Evolutionary conservation across 2,113 vertebrate genomes (phyloP).

Genomic region (Ophthalmolycus amberensis): DNA sequence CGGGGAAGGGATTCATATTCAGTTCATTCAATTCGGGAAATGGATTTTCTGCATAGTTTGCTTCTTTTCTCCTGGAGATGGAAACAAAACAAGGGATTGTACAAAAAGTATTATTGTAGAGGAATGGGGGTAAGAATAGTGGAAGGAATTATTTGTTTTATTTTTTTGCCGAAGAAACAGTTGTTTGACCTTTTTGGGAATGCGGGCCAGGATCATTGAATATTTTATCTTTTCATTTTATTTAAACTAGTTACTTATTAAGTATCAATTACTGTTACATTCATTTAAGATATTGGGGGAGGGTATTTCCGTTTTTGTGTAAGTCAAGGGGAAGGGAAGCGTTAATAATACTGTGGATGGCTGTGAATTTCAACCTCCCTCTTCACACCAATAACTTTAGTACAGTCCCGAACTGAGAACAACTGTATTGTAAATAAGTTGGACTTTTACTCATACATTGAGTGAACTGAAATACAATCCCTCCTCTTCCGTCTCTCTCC

Average conservation of each 20-base stretch:
- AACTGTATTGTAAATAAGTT: not conserved
- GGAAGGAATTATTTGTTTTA: not conserved
- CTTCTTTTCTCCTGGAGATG: not conserved
- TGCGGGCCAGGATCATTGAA: not conserved
- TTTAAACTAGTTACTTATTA: not conserved
- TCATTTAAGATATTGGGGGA: too few relatives aligned
- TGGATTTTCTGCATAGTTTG: not conserved
- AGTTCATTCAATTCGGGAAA: conserved; percentile 25
- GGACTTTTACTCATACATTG: not conserved
- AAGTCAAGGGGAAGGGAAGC: not conserved
- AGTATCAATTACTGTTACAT: not conserved
- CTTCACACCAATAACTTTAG: not conserved
- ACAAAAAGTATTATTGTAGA: not conserved
- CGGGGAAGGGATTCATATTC: conserved; percentile 23
- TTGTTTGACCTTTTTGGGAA: not conserved
- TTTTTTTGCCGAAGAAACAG: not conserved
- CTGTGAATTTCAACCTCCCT: not conserved
- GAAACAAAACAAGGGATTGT: not conserved
- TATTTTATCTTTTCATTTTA: not conserved
- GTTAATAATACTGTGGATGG: not conserved
- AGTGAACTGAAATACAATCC: conserved; percentile 40
- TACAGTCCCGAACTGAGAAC: not conserved
- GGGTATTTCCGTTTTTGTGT: not conserved
- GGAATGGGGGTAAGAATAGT: not conserved
- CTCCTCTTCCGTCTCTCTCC: not conserved